phyloP scores from a whole-genome alignment of 2,113 vertebrate genomes.

The Uria lomvia region DNA sequence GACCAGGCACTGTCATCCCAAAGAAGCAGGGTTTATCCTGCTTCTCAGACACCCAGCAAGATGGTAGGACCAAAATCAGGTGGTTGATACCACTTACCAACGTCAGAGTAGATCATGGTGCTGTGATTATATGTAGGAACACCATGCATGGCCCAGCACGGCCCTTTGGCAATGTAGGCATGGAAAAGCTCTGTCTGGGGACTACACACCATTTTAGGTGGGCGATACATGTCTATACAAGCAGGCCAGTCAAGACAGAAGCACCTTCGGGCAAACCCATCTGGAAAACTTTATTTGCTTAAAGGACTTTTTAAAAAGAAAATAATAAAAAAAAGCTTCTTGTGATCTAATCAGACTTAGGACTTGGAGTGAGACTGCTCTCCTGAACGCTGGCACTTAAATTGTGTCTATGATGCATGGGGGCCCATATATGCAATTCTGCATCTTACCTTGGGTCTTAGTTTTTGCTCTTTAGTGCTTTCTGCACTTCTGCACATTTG shows the following conservation, averaged over 20 bases:
- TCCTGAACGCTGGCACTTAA: background rate
- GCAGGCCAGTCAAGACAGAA: background rate
- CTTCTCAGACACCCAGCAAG: background rate
- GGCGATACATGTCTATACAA: rapidly evolving
- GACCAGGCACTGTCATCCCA: background rate
- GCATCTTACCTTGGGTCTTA: background rate
- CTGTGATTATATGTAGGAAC: background rate
- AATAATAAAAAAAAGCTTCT: background rate
- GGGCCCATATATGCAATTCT: background rate
- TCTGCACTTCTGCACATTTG: background rate
- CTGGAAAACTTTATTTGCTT: background rate
- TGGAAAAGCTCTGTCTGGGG: background rate
- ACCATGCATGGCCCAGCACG: background rate
- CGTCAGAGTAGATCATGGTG: background rate
- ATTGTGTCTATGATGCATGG: background rate
- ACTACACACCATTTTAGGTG: background rate
- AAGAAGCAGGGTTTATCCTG: background rate
- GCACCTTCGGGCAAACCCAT: background rate
- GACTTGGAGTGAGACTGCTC: background rate
- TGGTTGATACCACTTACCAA: background rate
- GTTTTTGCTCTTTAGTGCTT: background rate
- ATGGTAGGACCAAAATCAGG: background rate
- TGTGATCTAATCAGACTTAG: background rate
- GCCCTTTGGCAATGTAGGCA: background rate
- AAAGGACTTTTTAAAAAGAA: background rate